Base-by-base conservation (phyloP, 2,797 vertebrate genomes). In the Acipenser ruthenus region DNA sequence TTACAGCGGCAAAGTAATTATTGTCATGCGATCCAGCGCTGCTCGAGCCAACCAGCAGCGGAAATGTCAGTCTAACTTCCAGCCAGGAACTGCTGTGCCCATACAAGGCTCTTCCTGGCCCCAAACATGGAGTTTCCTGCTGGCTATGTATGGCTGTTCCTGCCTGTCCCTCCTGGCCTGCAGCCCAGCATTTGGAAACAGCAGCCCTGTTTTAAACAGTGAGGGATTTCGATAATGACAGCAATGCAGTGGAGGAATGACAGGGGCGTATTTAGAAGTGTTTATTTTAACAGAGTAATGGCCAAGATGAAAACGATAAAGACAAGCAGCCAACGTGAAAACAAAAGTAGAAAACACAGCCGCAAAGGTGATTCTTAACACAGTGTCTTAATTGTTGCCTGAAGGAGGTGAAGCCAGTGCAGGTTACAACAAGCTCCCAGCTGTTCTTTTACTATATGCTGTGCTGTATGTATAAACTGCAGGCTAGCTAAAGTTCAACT, bases 81-180 rank as follows among this genome's bases (percentile, higher is more conserved):
- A 80, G 82, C 83, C 87, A 87, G 83, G 85, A 86, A 90, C 86
- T 83, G 87, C 86, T 70, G 67, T 74, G 70, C 70, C 85, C 84
- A 72, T 79, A 72, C 78, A 81, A 71, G 84, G 82, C 50, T 63
- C 72, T 87, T 84, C 84, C 83, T 79, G 77, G 80, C 80, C 80
- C 88, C 79, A 68, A 78, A 90, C 80, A 86, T 83, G 85, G 87
- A 80, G 81, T 84, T 94, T 94, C 92, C 93, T 92, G 85, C 76
- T 70, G 84, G 79, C 88, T 89, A 91, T 91, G 93, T 90, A 94
- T 91, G 94, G 93, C 84, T 77, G 64, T 82, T 78, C 80, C 82
- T 86, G 83, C 74, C 80, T 72, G 69, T 62, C 66, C 70, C 70
- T 60, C 3, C 76, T 91, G 93, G 93, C 92, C 79, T 88, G 84